These are phyloP conservation scores for Amphiprion clarkii DNA, from an alignment of 2,797 vertebrate genomes.

Conservation along the genomic window DNA sequence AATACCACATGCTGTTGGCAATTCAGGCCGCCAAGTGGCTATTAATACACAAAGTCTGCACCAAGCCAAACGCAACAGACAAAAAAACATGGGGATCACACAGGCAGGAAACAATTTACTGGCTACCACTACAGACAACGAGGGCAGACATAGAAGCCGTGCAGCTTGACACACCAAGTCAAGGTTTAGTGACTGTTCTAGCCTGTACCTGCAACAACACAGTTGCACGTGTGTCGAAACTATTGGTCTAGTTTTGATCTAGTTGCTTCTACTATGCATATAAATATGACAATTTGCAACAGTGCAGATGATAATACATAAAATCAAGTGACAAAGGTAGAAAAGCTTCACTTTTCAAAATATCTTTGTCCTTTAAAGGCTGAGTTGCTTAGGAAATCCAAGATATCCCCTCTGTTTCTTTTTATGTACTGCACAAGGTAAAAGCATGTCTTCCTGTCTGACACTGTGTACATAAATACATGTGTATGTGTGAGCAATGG, in stretches of 20 bases:
- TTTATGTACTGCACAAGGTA: neutral
- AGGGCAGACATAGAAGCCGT: constrained; percentile 5
- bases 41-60: constrained; percentile 68
- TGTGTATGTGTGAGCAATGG: neutral
- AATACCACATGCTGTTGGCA: constrained; percentile 58
- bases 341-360: neutral
- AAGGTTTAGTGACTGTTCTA: neutral
- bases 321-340: neutral
- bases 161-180: neutral
- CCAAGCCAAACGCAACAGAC: constrained; percentile 50
- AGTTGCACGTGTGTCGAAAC: neutral
- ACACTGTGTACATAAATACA: constrained; percentile 7
- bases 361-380: neutral
- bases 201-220: neutral
- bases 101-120: constrained; percentile 53
- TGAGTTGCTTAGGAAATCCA: neutral
- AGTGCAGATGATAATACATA: neutral
- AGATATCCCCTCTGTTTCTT: too few relatives aligned
- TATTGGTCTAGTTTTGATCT: neutral
- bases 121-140: constrained; percentile 13
- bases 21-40: constrained; percentile 50
- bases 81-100: constrained; percentile 59
- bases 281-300: neutral
- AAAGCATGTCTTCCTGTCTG: neutral
- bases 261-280: neutral